Percentiles rank a stretch among this genome's conserved stretches.
Evolutionary conservation across 1,140 invertebrate genomes (phyloP).

Genomic region (Contarinia nasturtii): DNA sequence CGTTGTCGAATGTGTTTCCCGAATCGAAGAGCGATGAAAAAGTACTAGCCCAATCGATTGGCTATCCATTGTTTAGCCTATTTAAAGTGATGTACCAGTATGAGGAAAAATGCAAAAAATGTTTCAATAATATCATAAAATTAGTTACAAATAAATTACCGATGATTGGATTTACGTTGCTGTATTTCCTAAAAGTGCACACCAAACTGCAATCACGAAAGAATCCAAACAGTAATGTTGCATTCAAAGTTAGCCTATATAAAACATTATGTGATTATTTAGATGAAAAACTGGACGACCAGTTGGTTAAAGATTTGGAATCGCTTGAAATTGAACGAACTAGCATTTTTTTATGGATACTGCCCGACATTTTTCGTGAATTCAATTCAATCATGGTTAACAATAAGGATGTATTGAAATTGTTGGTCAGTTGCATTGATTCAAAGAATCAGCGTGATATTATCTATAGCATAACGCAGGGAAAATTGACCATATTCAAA

Average conservation of each 20-base stretch:
- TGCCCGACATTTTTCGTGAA: conserved; percentile 79
- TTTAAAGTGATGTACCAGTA: conserved; percentile 50
- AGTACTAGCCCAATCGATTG: conserved; percentile 43
- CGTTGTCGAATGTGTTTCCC: conserved; percentile 13
- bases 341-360: conserved; percentile 68
- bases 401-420: conserved; percentile 64
- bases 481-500: conserved; percentile 63
- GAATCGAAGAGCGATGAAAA: conserved; percentile 34
- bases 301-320: conserved; percentile 59
- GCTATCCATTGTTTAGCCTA: conserved; percentile 60
- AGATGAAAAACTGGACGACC: conserved; percentile 49
- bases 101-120: conserved; percentile 56
- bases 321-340: conserved; percentile 78
- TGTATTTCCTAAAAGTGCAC: conserved; percentile 74
- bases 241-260: conserved; percentile 67
- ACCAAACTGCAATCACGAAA: conserved; percentile 24
- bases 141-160: conserved; percentile 38
- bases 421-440: conserved; percentile 77
- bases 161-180: conserved; percentile 61
- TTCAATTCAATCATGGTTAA: conserved; percentile 73
- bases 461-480: conserved; percentile 77
- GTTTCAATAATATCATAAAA: conserved; percentile 52
- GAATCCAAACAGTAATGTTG: conserved; percentile 32
- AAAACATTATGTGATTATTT: conserved; percentile 67
- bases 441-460: conserved; percentile 73